Evolutionary conservation across 2,888 invertebrate genomes (phyloP), one percentile per base, ranked within the genome.

Genomic region (Pegoplata infirma): DNA sequence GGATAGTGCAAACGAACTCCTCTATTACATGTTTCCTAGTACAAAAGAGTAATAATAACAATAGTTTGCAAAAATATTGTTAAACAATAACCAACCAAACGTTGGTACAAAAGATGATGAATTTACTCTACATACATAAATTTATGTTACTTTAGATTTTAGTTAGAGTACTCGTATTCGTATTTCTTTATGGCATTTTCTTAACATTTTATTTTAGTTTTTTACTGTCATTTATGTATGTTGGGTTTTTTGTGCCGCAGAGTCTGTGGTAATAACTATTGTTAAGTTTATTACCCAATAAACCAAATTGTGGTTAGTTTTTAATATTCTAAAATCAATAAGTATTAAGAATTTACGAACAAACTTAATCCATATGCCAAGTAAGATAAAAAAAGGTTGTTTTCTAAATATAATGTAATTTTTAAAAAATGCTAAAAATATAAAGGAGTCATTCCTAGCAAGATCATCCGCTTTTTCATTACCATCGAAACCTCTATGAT

Each of bases 21-120:
- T 32, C 1, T 32, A 32, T 32, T 28, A 2, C 12, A 32, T 32
- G 10, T 32, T 28, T 28, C 8, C 32, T 10, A 40, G 36, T 32
- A 49, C 14, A 51, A 17, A 49, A 49, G 19, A 49, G n/a, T 19
- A n/a, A 56, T 17, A 5, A 56, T 25, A 36, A 36, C 55, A 56
- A 56, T 56, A 56, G 36, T 36, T n/a, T 19, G 44, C 16, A 58
- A 58, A n/a, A n/a, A 58, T 58, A 23, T 58, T 21, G 40, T 44
- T 40, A 58, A 58, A 58, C 58, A 40, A 58, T 58, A 40, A 40
- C 36, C 17, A 14, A 46, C 47, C n/a, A n/a, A n/a, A n/a, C n/a
- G n/a, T n/a, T n/a, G n/a, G n/a, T 28, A 47, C 16, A 28, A 47
- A 25, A 25, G 59, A 44, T 59, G 23, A 23, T 23, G 16, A 46